These are phyloP conservation scores for Mylabris sibirica DNA, from an alignment of 2,888 invertebrate species.

Conservation along the genomic window DNA sequence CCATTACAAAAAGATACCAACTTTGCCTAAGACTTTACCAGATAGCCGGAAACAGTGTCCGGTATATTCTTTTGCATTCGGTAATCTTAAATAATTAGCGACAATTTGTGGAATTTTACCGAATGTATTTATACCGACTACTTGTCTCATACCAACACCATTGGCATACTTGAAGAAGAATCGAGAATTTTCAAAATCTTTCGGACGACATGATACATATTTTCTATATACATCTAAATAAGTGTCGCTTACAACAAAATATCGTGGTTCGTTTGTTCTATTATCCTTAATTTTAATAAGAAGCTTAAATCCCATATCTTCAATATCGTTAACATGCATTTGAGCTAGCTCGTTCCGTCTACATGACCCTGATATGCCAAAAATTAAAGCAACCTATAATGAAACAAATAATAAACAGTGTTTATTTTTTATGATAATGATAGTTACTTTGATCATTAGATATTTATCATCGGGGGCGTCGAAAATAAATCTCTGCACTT, in stretches of 20 bases:
- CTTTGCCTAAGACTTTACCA: background rate
- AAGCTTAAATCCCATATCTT: slow-evolving; percentile 24
- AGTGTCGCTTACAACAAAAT: slow-evolving; percentile 26
- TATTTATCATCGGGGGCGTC: slow-evolving; percentile 43
- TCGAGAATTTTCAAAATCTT: background rate
- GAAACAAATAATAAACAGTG: slow-evolving; percentile 7
- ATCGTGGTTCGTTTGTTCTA: slow-evolving; percentile 29
- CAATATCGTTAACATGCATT: slow-evolving; percentile 29
- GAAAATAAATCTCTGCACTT: slow-evolving; percentile 41
- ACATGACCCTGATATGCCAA: slow-evolving; percentile 37
- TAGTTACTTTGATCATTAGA: slow-evolving; percentile 38
- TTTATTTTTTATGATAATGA: background rate
- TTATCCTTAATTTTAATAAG: slow-evolving; percentile 27
- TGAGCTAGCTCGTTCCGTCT: slow-evolving; percentile 33
- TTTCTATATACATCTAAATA: slow-evolving; percentile 26
- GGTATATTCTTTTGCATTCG: slow-evolving; percentile 27
- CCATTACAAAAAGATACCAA: background rate
- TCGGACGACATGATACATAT: slow-evolving; percentile 25
- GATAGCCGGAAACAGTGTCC: slow-evolving; percentile 22
- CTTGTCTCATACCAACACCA: slow-evolving; percentile 21
- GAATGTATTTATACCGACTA: slow-evolving; percentile 29
- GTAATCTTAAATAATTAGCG: slow-evolving; percentile 26
- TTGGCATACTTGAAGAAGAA: slow-evolving; percentile 28
- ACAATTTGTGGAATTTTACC: slow-evolving; percentile 21
- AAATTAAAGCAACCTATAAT: slow-evolving; percentile 32